These are phyloP conservation scores for Scrobipalpa costella DNA, from an alignment of 2,888 invertebrate genomes.

Conservation along the genomic window DNA sequence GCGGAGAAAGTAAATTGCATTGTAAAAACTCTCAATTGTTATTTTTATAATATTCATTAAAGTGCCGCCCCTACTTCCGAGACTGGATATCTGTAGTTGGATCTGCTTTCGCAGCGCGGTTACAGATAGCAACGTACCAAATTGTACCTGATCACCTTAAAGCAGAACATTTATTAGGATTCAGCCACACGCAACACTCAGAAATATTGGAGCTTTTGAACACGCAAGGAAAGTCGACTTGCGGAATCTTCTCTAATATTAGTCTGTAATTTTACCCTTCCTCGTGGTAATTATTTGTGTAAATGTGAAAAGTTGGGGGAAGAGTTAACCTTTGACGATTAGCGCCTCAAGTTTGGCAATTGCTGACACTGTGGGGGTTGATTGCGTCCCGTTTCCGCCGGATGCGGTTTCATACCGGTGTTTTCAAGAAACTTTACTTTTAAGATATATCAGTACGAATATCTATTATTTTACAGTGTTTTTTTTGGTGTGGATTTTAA, in stretches of 20 bases:
- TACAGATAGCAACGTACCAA: too few relatives aligned
- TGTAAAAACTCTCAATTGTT: too few relatives aligned
- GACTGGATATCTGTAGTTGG: too few relatives aligned
- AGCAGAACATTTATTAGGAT: too few relatives aligned
- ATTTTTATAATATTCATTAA: too few relatives aligned
- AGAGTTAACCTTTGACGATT: slow-evolving; percentile 62
- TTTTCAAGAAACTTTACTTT: not conserved
- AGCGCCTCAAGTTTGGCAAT: slow-evolving; percentile 38
- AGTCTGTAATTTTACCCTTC: not conserved
- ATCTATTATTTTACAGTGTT: too few relatives aligned
- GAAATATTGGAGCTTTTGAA: not conserved
- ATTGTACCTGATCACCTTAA: too few relatives aligned
- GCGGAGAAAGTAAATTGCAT: too few relatives aligned
- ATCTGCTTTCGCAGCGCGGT: too few relatives aligned
- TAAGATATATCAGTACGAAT: too few relatives aligned
- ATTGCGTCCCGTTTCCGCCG: not conserved
- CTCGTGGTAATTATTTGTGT: slow-evolving; percentile 69
- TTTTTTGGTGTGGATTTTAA: too few relatives aligned
- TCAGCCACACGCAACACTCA: not conserved
- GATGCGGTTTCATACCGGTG: not conserved
- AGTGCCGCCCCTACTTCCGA: too few relatives aligned
- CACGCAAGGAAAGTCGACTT: not conserved
- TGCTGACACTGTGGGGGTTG: slow-evolving; percentile 7
- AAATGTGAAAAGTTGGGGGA: slow-evolving; percentile 70
- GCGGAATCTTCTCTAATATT: not conserved